Percentiles rank a stretch among this genome's conserved stretches.
Evolutionary conservation across 2,113 vertebrate genomes (phyloP).

Genomic region (Entelurus aequoreus): DNA sequence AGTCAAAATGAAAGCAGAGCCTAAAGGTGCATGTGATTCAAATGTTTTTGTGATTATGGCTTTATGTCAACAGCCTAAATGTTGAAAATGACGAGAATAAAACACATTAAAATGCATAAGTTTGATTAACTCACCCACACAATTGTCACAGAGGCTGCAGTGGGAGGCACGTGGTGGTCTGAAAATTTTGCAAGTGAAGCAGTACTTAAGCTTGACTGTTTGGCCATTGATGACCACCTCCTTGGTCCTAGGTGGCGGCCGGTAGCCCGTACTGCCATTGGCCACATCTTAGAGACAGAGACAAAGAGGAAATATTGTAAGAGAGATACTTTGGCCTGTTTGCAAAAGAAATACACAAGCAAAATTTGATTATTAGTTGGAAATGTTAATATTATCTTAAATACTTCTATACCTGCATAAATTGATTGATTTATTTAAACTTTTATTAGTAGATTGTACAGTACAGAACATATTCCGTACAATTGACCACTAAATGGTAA

Average conservation of each 20-base stretch:
- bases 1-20: neutral
- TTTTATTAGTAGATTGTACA: too few species aligned
- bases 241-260: constrained; percentile 92
- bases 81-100: neutral
- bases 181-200: constrained; percentile 99
- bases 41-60: too few species aligned
- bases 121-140: constrained; percentile 81
- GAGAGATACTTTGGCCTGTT: neutral
- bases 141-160: constrained; percentile 98
- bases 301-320: constrained; percentile 13
- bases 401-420: too few species aligned
- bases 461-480: too few species aligned
- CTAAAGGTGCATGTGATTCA: neutral
- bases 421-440: too few species aligned
- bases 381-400: too few species aligned
- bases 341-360: neutral
- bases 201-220: constrained; percentile 95
- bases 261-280: constrained; percentile 90
- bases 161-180: constrained; percentile 95
- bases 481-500: too few species aligned
- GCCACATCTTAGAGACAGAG: constrained; percentile 76
- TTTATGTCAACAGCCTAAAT: too few species aligned
- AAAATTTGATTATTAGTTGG: too few species aligned
- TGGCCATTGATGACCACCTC: constrained; percentile 96
- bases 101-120: neutral